Conservation (phyloP, 2,888 invertebrate genomes). For the Pristionchus mayeri region DNA sequence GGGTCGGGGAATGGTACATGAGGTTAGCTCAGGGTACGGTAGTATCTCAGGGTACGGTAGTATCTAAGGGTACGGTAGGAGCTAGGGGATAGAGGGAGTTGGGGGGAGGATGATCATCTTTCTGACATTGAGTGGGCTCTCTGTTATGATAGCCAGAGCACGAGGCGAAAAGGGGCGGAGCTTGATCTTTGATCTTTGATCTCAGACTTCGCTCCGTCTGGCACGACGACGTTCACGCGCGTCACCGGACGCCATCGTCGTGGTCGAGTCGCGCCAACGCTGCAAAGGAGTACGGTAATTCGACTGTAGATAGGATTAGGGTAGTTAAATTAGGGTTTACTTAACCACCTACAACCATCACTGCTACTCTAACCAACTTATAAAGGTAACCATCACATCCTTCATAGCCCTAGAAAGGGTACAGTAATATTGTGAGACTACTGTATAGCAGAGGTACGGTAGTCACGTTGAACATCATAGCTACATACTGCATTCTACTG, state of each 20-base stretch:
- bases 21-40: too few species aligned
- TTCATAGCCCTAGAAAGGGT: neutral
- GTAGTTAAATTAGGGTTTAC: neutral
- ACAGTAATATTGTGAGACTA: neutral
- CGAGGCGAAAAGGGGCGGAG: neutral
- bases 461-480: neutral
- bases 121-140: neutral
- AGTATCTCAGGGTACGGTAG: too few species aligned
- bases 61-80: neutral
- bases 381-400: neutral
- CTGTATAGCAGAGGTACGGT: neutral
- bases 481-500: too few species aligned
- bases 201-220: neutral
- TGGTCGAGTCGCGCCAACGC: constrained; percentile 19
- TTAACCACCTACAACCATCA: neutral
- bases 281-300: neutral
- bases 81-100: neutral
- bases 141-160: too few species aligned
- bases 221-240: neutral
- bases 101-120: neutral
- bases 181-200: constrained; percentile 26
- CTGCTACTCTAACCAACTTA: neutral
- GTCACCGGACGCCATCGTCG: neutral
- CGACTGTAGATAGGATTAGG: neutral
- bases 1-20: too few species aligned